phyloP scores from a whole-genome alignment of 2,797 vertebrate genomes.

The Moxostoma hubbsi region DNA sequence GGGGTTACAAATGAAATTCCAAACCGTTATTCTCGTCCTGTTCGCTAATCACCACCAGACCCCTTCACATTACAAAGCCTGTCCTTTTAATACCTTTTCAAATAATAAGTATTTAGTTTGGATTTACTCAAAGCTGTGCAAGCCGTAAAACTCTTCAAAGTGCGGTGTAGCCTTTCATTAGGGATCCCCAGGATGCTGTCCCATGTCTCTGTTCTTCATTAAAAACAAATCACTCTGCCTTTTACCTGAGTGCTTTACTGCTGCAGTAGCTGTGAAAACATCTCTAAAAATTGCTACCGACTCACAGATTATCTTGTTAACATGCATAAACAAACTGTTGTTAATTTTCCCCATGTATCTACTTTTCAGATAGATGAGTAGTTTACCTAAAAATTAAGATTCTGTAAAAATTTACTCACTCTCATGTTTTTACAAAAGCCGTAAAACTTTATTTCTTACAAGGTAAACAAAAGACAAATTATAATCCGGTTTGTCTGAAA shows the following conservation, averaged over 20 bases:
- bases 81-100: constrained; percentile 83
- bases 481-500: too few species aligned
- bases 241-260: constrained; percentile 84
- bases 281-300: constrained; percentile 74
- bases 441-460: too few species aligned
- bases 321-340: constrained; percentile 72
- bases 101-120: constrained; percentile 85
- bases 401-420: too few species aligned
- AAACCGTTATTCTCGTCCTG: constrained; percentile 59
- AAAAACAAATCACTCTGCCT: constrained; percentile 82
- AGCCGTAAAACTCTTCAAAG: constrained; percentile 86
- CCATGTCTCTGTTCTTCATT: constrained; percentile 83
- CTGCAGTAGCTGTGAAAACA: constrained; percentile 81
- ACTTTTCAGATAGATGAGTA: too few species aligned
- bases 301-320: constrained; percentile 81
- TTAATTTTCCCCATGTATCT: constrained; percentile 38
- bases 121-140: constrained; percentile 80
- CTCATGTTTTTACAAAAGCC: too few species aligned
- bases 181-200: constrained; percentile 77
- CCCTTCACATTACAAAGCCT: constrained; percentile 71
- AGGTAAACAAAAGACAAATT: too few species aligned
- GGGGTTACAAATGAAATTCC: constrained; percentile 76
- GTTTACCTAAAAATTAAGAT: too few species aligned
- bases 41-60: constrained; percentile 80
- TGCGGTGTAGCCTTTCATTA: constrained; percentile 84